phyloP scores from a whole-genome alignment of 2,888 invertebrate genomes.

The Steinernema carpocapsae region DNA sequence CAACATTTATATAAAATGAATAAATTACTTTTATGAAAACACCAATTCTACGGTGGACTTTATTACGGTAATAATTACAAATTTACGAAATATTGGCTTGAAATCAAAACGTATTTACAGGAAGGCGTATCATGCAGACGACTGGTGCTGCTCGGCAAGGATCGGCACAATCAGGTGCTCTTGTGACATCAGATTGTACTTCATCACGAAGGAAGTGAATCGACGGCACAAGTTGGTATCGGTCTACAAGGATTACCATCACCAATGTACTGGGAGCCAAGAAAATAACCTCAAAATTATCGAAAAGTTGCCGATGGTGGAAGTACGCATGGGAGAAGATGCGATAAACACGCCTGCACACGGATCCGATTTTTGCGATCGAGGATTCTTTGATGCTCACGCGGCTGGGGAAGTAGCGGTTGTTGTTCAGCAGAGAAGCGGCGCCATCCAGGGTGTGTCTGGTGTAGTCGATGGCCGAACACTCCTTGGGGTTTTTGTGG shows the following conservation, averaged over 20 bases:
- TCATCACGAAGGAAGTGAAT: slow-evolving; percentile 96
- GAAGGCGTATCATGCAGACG: not conserved
- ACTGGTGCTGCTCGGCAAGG: slow-evolving; percentile 70
- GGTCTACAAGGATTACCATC: slow-evolving; percentile 72
- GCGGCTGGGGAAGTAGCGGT: slow-evolving; percentile 99
- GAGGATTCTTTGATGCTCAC: slow-evolving; percentile 99
- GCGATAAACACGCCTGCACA: slow-evolving; percentile 95
- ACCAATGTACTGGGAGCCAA: not conserved
- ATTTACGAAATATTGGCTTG: not conserved
- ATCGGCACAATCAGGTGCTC: slow-evolving; percentile 98
- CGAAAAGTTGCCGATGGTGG: slow-evolving; percentile 93
- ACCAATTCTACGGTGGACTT: too few species aligned
- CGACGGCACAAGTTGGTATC: slow-evolving; percentile 90
- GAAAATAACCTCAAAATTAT: slow-evolving; percentile 82
- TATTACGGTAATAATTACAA: not conserved
- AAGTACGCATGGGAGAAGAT: slow-evolving; percentile 99
- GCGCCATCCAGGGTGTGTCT: slow-evolving; percentile 98
- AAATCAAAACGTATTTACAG: not conserved
- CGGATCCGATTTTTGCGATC: slow-evolving; percentile 92
- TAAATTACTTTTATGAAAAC: too few species aligned
- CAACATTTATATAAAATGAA: too few species aligned
- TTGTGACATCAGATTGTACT: slow-evolving; percentile 96
- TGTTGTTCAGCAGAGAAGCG: slow-evolving; percentile 95
- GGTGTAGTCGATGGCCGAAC: slow-evolving; percentile 98
- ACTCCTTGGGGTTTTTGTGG: slow-evolving; percentile 99